Base-by-base conservation (phyloP, 1,140 invertebrate genomes). In the Musca vetustissima region DNA sequence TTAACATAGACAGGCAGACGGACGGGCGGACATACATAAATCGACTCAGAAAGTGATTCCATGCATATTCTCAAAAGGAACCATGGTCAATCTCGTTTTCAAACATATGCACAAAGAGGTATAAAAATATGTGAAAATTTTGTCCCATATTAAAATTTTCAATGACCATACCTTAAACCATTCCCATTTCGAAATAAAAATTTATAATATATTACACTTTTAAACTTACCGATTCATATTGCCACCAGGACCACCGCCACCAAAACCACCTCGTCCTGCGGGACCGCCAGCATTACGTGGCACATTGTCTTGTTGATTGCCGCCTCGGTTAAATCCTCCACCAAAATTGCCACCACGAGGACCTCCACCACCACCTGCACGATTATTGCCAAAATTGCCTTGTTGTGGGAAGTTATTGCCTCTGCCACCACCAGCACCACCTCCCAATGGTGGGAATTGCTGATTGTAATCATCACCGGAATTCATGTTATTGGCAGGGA, bases 371-470 rank as follows among this genome's bases (percentile, higher is more conserved):
- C n/a, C n/a, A 11, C 9, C 22, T 24, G 4, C 25, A 14, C 68
- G 59, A 28, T 43, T 64, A 19, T 43, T 24, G 14, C 61, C 64
- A 28, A 28, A 55, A 1, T 22, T 22, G 7, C 59, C 50, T 47
- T 55, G 49, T 43, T 49, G 50, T 0, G 52, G 55, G 24, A 48
- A 55, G 24, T 71, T 53, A 25, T 22, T 64, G 11, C 28, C 65
- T 6, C 25, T 43, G 14, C 53, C 53, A 9, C 24, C 71, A n/a
- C 53, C 53, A 9, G 9, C 71, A n/a, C 75, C 70, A 6, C 57
- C 43, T 36, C 74, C 75, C 43, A 80, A 52, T 0, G 76, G 75
- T 1, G 75, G 78, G 22, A 80, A 78, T 22, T 80, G 74, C n/a
- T 72, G 59, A 64, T 77, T 75, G 74, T 78, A 77, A 21, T 57